Evolutionary conservation across 2,888 invertebrate genomes (phyloP).

Genomic region (Platycheirus rosarum): DNA sequence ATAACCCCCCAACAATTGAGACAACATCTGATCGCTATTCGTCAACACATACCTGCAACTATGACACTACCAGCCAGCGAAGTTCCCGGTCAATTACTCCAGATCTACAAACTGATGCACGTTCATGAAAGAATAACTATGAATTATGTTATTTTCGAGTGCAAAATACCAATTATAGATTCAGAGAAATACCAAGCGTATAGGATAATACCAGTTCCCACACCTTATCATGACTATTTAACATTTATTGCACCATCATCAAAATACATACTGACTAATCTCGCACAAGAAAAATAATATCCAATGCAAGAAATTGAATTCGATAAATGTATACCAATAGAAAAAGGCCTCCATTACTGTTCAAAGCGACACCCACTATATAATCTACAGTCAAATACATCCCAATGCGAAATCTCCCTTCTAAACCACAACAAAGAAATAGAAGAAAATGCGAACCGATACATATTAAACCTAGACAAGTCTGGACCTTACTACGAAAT

Average conservation of each 20-base stretch:
- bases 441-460: too few species aligned
- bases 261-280: too few species aligned
- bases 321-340: neutral
- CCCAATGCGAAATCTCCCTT: neutral
- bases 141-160: too few species aligned
- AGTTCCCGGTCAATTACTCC: constrained; percentile 7
- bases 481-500: too few species aligned
- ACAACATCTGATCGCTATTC: neutral
- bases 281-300: constrained; percentile 6
- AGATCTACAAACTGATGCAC: too few species aligned
- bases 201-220: constrained; percentile 16
- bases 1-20: too few species aligned
- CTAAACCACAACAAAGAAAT: too few species aligned
- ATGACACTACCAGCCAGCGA: neutral
- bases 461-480: too few species aligned
- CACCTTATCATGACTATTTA: constrained; percentile 3
- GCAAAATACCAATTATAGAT: constrained; percentile 8
- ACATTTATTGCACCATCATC: too few species aligned
- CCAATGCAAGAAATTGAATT: constrained; percentile 9
- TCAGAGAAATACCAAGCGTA: constrained; percentile 3
- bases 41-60: constrained; percentile 1
- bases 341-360: constrained; percentile 4
- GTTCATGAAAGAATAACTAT: too few species aligned
- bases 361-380: neutral
- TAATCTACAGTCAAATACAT: too few species aligned